These are phyloP conservation scores for Sussaba pulchella DNA, from an alignment of 2,888 invertebrate genomes.

Conservation along the genomic window DNA sequence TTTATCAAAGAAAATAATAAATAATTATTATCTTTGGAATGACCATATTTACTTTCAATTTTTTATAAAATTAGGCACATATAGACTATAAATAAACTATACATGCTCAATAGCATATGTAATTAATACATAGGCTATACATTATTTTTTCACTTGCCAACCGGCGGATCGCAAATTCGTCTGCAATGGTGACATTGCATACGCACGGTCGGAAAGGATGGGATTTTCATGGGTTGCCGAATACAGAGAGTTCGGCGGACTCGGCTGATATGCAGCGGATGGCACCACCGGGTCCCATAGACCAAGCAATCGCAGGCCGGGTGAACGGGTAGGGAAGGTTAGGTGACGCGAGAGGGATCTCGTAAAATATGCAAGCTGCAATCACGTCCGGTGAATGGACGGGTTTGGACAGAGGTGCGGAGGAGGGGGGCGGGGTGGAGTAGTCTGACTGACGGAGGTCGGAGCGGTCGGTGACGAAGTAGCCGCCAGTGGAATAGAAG, in stretches of 20 bases:
- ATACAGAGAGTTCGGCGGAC: constrained; percentile 9
- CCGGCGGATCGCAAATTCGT: too few species aligned
- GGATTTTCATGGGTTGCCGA: constrained; percentile 26
- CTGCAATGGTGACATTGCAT: too few species aligned
- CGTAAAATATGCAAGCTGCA: constrained; percentile 80
- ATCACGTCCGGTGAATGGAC: constrained; percentile 79
- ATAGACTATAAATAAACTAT: too few species aligned
- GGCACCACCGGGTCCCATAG: background rate
- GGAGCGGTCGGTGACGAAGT: constrained; percentile 23
- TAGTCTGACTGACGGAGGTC: constrained; percentile 5
- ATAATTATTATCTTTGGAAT: too few species aligned
- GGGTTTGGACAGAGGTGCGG: constrained; percentile 32
- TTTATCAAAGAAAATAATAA: too few species aligned
- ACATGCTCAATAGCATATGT: too few species aligned
- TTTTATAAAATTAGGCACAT: too few species aligned
- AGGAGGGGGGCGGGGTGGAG: constrained; percentile 10
- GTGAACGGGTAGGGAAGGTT: background rate
- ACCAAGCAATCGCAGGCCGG: constrained; percentile 14
- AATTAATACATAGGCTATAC: too few species aligned
- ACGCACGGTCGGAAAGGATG: constrained; percentile 18
- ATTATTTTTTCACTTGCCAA: too few species aligned
- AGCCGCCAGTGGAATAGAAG: constrained; percentile 19
- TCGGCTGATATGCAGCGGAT: background rate
- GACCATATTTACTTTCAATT: too few species aligned
- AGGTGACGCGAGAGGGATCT: constrained; percentile 46